These are phyloP conservation scores for Micromesistius poutassou DNA, from an alignment of 2,797 vertebrate genomes.

Conservation along the genomic window DNA sequence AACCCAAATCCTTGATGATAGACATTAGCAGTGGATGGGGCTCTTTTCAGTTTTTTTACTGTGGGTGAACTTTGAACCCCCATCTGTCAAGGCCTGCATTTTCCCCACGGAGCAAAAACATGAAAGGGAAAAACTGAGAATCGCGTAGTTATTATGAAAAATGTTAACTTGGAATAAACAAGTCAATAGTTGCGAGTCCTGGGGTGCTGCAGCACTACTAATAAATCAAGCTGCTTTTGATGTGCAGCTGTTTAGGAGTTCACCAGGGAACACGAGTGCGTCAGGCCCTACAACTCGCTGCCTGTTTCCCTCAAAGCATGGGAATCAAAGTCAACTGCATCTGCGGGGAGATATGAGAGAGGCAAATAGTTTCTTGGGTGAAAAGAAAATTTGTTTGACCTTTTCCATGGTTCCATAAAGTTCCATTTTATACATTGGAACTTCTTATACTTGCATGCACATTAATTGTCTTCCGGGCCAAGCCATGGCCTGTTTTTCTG, in stretches of 20 bases:
- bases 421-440: neutral
- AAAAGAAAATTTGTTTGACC: conserved; percentile 24
- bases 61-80: conserved; percentile 50
- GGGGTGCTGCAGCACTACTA: conserved; percentile 63
- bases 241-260: conserved; percentile 78
- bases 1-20: conserved; percentile 56
- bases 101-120: conserved; percentile 53
- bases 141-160: conserved; percentile 49
- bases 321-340: conserved; percentile 58
- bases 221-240: conserved; percentile 76
- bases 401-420: conserved; percentile 36
- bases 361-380: conserved; percentile 67
- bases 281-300: conserved; percentile 60
- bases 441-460: too few species aligned
- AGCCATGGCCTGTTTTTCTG: too few species aligned
- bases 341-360: conserved; percentile 54
- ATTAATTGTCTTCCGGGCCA: too few species aligned
- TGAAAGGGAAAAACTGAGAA: conserved; percentile 61
- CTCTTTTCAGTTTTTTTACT: conserved; percentile 30
- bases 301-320: conserved; percentile 55
- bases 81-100: conserved; percentile 46
- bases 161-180: conserved; percentile 75
- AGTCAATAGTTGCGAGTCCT: conserved; percentile 71
- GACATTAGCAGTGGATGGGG: conserved; percentile 49
- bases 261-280: conserved; percentile 60